Percentiles rank a stretch among this genome's conserved stretches.
phyloP scores from a whole-genome alignment of 2,888 invertebrate species.

The Drosophila tripunctata region DNA sequence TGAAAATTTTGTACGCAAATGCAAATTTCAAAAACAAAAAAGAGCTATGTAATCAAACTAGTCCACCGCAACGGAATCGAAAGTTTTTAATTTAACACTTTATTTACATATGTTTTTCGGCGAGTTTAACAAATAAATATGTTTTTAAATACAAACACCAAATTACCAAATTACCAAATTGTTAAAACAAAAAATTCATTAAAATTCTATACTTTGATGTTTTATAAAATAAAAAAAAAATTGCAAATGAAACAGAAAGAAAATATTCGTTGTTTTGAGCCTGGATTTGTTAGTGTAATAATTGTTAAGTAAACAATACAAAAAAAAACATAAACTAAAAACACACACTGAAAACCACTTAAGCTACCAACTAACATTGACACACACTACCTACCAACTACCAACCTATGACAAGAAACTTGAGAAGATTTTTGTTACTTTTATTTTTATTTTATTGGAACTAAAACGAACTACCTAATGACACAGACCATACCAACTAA shows the following conservation, averaged over 20 bases:
- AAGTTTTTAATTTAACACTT: conserved; percentile 70
- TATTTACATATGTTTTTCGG: conserved; percentile 62
- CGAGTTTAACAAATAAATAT: conserved; percentile 14
- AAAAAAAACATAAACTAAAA: conserved; percentile 44
- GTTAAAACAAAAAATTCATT: conserved; percentile 30
- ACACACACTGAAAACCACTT: conserved; percentile 5
- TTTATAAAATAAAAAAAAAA: conserved; percentile 47
- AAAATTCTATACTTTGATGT: conserved; percentile 39
- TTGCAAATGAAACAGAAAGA: conserved; percentile 60
- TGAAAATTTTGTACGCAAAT: conserved; percentile 23
- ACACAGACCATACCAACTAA: no score
- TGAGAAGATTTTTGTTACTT: no score
- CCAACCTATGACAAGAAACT: no score
- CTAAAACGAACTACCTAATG: no score
- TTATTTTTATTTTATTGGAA: no score
- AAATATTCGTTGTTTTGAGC: conserved; percentile 79
- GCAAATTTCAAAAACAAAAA: conserved; percentile 27
- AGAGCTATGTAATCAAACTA: no score
- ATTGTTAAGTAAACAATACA: conserved; percentile 65
- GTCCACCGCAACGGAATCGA: no score
- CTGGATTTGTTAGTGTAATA: conserved; percentile 83
- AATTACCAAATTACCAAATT: conserved; percentile 40
- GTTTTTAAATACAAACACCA: background rate
- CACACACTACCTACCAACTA: no score
- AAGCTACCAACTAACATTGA: background rate